A percentile compares a stretch with the other conserved stretches of the same genome.
phyloP scores from a whole-genome alignment of 2,113 vertebrate species.

The Willisornis vidua region DNA sequence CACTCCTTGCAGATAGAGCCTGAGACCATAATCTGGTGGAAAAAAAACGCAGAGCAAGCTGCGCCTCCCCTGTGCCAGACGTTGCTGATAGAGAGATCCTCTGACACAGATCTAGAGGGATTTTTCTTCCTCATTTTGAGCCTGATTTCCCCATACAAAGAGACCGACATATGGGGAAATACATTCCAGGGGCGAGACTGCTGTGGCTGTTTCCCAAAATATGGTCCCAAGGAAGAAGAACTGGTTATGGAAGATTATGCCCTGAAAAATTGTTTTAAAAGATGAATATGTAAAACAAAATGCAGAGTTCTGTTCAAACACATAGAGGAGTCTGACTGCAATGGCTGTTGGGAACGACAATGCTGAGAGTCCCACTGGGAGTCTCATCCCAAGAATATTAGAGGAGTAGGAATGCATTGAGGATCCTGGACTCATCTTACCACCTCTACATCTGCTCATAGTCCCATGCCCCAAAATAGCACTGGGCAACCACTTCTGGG shows the following conservation, averaged over 20 bases:
- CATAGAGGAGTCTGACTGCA: neutral
- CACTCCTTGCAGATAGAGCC: slow-evolving; percentile 36
- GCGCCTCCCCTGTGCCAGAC: slow-evolving; percentile 48
- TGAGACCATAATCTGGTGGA: neutral
- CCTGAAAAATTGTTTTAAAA: neutral
- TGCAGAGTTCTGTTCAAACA: neutral
- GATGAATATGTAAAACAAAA: slow-evolving; percentile 11
- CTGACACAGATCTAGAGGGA: neutral
- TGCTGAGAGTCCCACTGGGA: neutral
- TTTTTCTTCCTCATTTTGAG: slow-evolving; percentile 16
- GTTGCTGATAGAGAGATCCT: slow-evolving; percentile 16
- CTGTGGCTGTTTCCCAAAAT: neutral
- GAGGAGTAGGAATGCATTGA: neutral
- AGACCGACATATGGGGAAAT: neutral
- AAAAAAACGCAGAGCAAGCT: slow-evolving; percentile 5
- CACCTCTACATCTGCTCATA: neutral
- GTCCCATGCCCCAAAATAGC: neutral
- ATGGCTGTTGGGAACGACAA: neutral
- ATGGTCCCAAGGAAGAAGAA: neutral
- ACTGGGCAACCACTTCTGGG: neutral
- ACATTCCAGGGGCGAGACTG: slow-evolving; percentile 8
- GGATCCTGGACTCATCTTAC: neutral
- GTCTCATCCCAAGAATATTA: neutral
- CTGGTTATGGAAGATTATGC: neutral
- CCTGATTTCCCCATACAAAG: neutral